These are phyloP conservation scores for Grallaria varia DNA, from an alignment of 2,113 vertebrate genomes.

Conservation along the genomic window DNA sequence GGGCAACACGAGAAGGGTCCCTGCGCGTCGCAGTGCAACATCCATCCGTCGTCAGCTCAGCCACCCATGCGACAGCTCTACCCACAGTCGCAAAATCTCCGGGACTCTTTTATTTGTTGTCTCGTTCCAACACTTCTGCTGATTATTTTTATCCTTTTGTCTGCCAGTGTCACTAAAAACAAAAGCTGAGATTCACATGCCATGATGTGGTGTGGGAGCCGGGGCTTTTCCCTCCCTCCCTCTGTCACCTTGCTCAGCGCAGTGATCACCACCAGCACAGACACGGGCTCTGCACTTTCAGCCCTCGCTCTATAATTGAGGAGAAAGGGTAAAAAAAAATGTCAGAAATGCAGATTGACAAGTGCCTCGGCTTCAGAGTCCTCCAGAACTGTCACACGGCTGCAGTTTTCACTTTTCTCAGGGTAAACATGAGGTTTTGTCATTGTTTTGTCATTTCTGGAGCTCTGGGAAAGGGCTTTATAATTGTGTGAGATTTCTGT, in stretches of 20 bases:
- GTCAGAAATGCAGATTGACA: constrained; percentile 5
- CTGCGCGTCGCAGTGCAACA: fast-evolving
- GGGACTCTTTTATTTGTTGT: neutral
- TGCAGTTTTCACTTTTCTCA: neutral
- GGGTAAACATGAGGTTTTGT: neutral
- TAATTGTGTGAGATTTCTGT: fast-evolving
- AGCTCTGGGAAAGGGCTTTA: neutral
- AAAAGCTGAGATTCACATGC: neutral
- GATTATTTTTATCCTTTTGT: constrained; percentile 38
- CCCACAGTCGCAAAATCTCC: neutral
- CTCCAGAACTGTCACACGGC: neutral
- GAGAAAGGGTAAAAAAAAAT: neutral
- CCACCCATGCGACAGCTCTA: neutral
- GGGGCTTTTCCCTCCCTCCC: neutral
- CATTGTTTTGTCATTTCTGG: neutral
- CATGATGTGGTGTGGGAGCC: neutral
- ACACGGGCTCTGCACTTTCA: neutral
- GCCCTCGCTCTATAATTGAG: neutral
- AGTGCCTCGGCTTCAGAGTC: neutral
- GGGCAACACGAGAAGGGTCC: neutral
- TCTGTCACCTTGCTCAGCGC: neutral
- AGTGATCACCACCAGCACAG: neutral
- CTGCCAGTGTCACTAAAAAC: constrained; percentile 13
- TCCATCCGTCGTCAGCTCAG: neutral
- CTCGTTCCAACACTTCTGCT: neutral